A percentile compares a stretch with the other conserved stretches of the same genome.
phyloP scores from a whole-genome alignment of 2,888 invertebrate species.

The Andrena minutula region DNA sequence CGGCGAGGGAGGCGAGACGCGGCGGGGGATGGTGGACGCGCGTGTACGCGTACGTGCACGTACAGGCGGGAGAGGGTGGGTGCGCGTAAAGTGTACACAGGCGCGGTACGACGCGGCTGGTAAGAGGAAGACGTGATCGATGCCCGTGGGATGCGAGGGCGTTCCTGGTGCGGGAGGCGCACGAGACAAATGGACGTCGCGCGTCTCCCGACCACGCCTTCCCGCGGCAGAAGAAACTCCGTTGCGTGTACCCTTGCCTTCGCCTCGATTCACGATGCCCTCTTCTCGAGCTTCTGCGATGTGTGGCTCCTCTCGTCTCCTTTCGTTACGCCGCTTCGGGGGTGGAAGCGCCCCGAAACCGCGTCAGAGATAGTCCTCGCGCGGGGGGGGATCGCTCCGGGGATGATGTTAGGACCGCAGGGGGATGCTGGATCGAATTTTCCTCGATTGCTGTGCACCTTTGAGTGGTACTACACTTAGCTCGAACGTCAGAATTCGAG shows the following conservation, averaged over 20 bases:
- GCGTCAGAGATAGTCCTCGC: constrained; percentile 3
- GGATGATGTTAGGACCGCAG: not conserved
- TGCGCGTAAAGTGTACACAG: constrained; percentile 65
- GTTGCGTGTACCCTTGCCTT: constrained; percentile 70
- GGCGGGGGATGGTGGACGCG: constrained; percentile 22
- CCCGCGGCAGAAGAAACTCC: constrained; percentile 76
- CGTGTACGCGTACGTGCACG: constrained; percentile 34
- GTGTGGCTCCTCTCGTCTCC: constrained; percentile 21
- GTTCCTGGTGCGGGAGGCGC: constrained; percentile 85
- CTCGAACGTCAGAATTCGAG: too few relatives aligned
- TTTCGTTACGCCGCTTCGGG: constrained; percentile 27
- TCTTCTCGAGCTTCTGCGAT: constrained; percentile 40
- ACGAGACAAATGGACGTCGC: constrained; percentile 85
- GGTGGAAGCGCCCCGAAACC: constrained; percentile 7
- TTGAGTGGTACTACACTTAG: not conserved
- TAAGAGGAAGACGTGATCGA: constrained; percentile 84
- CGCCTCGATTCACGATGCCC: constrained; percentile 48
- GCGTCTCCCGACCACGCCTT: constrained; percentile 85
- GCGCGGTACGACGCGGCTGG: constrained; percentile 73
- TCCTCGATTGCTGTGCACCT: not conserved
- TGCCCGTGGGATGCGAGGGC: constrained; percentile 85
- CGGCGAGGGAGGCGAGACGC: not conserved
- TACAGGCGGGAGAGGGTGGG: constrained; percentile 47
- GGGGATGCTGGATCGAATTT: not conserved
- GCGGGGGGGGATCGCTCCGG: not conserved